Conservation (phyloP, 2,888 invertebrate genomes). For the Mystacides longicornis region DNA sequence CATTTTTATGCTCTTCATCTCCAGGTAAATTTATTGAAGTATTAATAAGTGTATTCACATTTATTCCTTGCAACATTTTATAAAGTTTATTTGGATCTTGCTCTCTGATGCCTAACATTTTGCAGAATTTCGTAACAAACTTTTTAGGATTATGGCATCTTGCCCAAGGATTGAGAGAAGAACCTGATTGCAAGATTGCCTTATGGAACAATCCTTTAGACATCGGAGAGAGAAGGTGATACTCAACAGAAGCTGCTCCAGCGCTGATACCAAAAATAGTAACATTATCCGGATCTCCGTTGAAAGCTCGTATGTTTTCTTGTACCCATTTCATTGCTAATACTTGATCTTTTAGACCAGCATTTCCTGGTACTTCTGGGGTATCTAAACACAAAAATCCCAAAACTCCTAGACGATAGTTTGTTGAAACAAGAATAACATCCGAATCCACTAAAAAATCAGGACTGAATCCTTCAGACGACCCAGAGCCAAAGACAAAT, state of each 20-base stretch:
- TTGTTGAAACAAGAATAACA: slow-evolving; percentile 43
- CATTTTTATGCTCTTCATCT: slow-evolving; percentile 16
- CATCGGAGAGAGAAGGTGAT: slow-evolving; percentile 38
- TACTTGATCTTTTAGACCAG: slow-evolving; percentile 44
- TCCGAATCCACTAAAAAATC: slow-evolving; percentile 41
- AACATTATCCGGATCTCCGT: slow-evolving; percentile 41
- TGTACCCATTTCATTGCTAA: slow-evolving; percentile 43
- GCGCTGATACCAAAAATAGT: slow-evolving; percentile 45
- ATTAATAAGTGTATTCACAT: slow-evolving; percentile 9
- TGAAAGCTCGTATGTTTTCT: slow-evolving; percentile 38
- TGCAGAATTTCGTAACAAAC: slow-evolving; percentile 34
- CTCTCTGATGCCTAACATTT: slow-evolving; percentile 33
- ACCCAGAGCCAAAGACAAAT: slow-evolving; percentile 42
- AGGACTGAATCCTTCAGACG: slow-evolving; percentile 39
- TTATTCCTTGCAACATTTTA: slow-evolving; percentile 31
- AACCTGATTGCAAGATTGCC: slow-evolving; percentile 42
- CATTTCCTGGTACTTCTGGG: slow-evolving; percentile 43
- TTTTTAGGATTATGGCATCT: slow-evolving; percentile 39
- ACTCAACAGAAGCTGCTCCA: slow-evolving; percentile 41
- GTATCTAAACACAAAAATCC: slow-evolving; percentile 43
- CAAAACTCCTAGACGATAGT: slow-evolving; percentile 44
- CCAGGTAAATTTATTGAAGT: neutral
- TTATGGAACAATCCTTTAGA: slow-evolving; percentile 41
- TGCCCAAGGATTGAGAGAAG: slow-evolving; percentile 38
- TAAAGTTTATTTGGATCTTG: slow-evolving; percentile 32